Evolutionary conservation across 2,113 vertebrate genomes (phyloP), one percentile per base, ranked within the genome.

Genomic region (Butorides virescens): DNA sequence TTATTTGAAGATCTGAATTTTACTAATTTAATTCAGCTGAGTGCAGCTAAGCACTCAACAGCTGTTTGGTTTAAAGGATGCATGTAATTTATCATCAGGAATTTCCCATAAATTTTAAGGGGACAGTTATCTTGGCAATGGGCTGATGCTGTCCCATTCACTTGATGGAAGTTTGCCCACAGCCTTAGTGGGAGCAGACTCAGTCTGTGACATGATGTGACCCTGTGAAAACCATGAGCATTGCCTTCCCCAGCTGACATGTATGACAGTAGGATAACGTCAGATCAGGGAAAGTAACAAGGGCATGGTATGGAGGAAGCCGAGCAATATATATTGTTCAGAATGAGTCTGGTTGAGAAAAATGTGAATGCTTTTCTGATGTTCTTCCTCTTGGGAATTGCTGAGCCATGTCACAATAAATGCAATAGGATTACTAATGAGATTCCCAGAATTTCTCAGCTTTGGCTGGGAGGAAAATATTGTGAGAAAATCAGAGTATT

Each of bases 361-460:
- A 97, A 88, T 59, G n/a, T 10, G 42, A 93, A 47, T 90, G 77
- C 23, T 88, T 94, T 90, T 80, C 46, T 96, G 91, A 92, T 95
- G 84, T 87, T 62, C 59, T 88, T 80, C 63, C 96, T 56, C 89
- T 78, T 67, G 97, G 92, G 97, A 78, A 70, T 30, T 92, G 80
- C 37, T 92, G 91, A 95, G 62, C 89, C 74, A 30, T 84, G 86
- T 92, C 88, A 92, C 91, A 95, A 86, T 92, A 95, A 97, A 88
- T 78, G 71, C 84, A 95, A 13, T 32, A 83, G 66, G 46, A 74
- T 97, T 92, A 76, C 58, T 91, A 78, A 95, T 95, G 95, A 94
- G 84, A 95, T 91, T 95, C 91, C 74, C 96, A 95, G 94, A 73
- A 93, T 96, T 94, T 92, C 77, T 91, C 74, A 73, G 91, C 84